phyloP scores from a whole-genome alignment of 1,140 invertebrate species.

The Anastrepha ludens region DNA sequence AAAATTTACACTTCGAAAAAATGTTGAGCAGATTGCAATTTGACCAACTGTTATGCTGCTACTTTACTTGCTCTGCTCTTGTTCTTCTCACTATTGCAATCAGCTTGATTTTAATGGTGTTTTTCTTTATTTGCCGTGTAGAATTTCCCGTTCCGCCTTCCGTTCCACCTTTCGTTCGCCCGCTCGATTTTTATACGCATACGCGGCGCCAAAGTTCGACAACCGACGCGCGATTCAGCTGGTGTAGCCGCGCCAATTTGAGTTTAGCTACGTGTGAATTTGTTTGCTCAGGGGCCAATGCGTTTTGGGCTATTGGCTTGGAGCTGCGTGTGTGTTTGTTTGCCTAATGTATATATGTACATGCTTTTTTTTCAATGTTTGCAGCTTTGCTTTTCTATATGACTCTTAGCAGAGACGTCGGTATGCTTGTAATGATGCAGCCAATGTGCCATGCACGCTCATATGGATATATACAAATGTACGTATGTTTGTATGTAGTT shows the following conservation, averaged over 20 bases:
- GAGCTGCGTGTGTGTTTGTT: neutral
- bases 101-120: too few relatives aligned
- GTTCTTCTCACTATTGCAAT: too few relatives aligned
- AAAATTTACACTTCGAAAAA: too few relatives aligned
- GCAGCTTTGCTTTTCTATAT: neutral
- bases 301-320: neutral
- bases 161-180: too few relatives aligned
- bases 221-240: neutral
- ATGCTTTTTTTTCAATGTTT: neutral
- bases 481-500: neutral
- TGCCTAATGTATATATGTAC: neutral
- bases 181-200: neutral
- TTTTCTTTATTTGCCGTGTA: too few relatives aligned
- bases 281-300: neutral
- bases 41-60: too few relatives aligned
- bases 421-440: neutral
- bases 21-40: too few relatives aligned
- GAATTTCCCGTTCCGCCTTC: too few relatives aligned
- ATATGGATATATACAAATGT: neutral
- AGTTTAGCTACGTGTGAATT: neutral
- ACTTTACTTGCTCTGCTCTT: too few relatives aligned
- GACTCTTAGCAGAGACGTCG: neutral
- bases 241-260: neutral
- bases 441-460: too few relatives aligned
- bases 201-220: neutral